Evolutionary conservation across 2,888 invertebrate species (phyloP), one percentile per base, ranked within the genome.

Genomic region (Phyllotreta striolata): DNA sequence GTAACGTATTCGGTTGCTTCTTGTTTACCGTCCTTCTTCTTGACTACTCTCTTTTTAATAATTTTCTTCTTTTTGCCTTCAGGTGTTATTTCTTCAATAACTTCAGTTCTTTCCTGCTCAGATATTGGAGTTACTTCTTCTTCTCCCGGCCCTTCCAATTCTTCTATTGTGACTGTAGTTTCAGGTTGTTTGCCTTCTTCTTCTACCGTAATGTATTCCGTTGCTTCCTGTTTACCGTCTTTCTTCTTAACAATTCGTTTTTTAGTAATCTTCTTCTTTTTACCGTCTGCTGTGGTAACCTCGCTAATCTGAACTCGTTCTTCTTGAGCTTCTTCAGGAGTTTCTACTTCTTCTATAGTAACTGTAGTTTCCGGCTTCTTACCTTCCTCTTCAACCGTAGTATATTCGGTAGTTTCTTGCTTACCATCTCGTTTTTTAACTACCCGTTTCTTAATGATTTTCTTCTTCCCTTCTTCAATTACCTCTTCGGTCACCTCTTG

Each of bases 381-480:
- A 5, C 75, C 75, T 66, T 77, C 75, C 64, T 71, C 68, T 60
- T 77, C 76, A 51, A 78, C 73, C 4, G 71, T 71, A 13, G 77
- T 73, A 10, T 78, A 77, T 35, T 78, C 64, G 0, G 79, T 79
- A 40, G 67, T 72, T 58, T 76, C 76, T 68, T 79, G 74, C 13
- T 69, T 73, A 49, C 79, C 80, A 58, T 77, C 76, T 5, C 74
- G 76, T 69, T 79, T 80, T 64, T 77, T 76, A 46, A 81, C 77
- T 6, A 76, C 72, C 59, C 77, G 73, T 46, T 78, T 81, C 69
- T 79, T 82, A 8, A 76, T 74, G 7, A 58, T 71, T 67, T 57
- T 76, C 64, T 72, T 67, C 34, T 61, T 64, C 5, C 67, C 60
- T 1, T 69, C 69, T 67, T 70, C 68, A n/a, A 65, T 68, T 6